Base-by-base conservation (phyloP, 2,888 invertebrate species). In the Limnephilus auricula region DNA sequence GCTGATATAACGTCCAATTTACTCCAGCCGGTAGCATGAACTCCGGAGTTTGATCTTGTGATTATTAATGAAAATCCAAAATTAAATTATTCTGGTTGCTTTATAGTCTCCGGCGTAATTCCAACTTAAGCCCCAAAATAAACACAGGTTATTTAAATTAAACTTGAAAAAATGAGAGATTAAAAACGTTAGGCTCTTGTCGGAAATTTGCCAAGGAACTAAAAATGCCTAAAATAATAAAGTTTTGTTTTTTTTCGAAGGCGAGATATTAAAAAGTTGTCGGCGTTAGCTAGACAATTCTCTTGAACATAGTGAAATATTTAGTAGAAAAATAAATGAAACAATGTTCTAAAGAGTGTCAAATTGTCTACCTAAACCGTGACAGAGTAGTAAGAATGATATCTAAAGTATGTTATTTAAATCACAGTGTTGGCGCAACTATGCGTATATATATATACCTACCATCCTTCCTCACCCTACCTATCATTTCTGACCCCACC, bases 1-100 rank as follows among this genome's bases (percentile, higher is more conserved):
- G 87, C 87, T 79, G 87, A 88, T 88, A 78, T 79, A 78, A 88
- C 87, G 78, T 34, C 87, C 87, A 88, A 88, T 88, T 88, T 79
- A 78, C 32, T 78, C 31, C 5, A 30, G n/a, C 50, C 50, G 86
- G 82, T 32, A n/a, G 82, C 34, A 82, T 25, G 82, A 31, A 25
- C 82, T 82, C n/a, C 82, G 10, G 86, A 18, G 86, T 31, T 31
- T 45, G 86, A 50, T 86, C 86, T 31, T 50, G 34, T 15, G 50
- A 30, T 86, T 86, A 86, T 50, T 65, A 86, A 50, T 65, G 86
- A 86, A 45, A 86, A 86, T 86, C 50, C 86, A 45, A 50, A 45
- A 86, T 50, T 86, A 50, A 50, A 86, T 50, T 86, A 50, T 50
- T 50, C 78, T 78, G 18, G 85, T 25, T 34, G 87, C 78, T 88